Percentiles rank a stretch among this genome's conserved stretches.
These are phyloP conservation scores for Leptoteleia sp. DNA, from an alignment of 1,140 invertebrate genomes.

Conservation along the genomic window DNA sequence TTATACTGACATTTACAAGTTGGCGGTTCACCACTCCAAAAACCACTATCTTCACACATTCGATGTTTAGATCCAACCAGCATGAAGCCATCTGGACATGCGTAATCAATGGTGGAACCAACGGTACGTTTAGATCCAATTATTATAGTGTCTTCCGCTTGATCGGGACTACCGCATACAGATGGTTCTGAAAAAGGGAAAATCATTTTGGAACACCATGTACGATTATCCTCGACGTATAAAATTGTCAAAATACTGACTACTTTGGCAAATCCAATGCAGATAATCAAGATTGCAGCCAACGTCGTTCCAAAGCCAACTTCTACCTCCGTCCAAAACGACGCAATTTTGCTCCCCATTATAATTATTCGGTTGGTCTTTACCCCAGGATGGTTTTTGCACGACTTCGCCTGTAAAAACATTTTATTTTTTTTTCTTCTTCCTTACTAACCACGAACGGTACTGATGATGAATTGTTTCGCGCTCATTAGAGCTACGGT, in stretches of 20 bases:
- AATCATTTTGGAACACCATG: too few relatives aligned
- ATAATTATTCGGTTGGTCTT: constrained; percentile 97
- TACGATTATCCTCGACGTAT: too few relatives aligned
- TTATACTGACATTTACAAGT: constrained; percentile 91
- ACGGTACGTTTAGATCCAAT: constrained; percentile 86
- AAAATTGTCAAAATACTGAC: too few relatives aligned
- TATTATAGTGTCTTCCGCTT: constrained; percentile 91
- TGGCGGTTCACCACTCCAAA: constrained; percentile 90
- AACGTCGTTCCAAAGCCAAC: constrained; percentile 97
- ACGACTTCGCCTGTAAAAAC: constrained; percentile 86
- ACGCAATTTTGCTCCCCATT: constrained; percentile 97
- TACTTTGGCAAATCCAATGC: constrained; percentile 95
- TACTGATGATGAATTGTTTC: too few relatives aligned
- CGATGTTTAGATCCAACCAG: constrained; percentile 87
- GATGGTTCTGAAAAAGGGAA: constrained; percentile 86
- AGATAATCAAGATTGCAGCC: constrained; percentile 95
- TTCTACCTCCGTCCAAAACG: constrained; percentile 92
- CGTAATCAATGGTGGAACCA: constrained; percentile 87
- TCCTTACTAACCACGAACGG: neutral
- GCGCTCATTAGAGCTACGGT: neutral
- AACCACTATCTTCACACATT: constrained; percentile 87
- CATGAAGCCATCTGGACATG: constrained; percentile 91
- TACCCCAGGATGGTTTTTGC: constrained; percentile 91
- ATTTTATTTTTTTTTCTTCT: neutral
- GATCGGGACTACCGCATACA: constrained; percentile 92